Conservation (phyloP, 2,113 vertebrate species). For the Pangasianodon gigas region DNA sequence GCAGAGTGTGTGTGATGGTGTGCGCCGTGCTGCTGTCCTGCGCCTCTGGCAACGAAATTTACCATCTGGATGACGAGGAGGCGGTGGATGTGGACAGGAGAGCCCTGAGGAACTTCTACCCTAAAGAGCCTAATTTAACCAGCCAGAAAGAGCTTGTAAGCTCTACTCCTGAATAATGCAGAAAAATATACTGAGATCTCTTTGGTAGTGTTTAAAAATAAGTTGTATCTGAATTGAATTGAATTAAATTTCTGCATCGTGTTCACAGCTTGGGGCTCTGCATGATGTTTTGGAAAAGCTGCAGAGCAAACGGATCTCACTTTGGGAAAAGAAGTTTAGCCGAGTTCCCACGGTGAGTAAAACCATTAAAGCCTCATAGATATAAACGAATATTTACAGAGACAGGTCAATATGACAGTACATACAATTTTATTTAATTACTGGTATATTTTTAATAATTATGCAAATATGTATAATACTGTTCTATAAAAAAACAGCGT, state of each 20-base stretch:
- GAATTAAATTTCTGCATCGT: neutral
- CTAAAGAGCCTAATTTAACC: constrained; percentile 75
- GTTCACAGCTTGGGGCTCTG: constrained; percentile 74
- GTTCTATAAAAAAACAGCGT: neutral
- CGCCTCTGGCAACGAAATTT: constrained; percentile 56
- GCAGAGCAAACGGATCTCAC: constrained; percentile 73
- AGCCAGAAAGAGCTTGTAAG: constrained; percentile 81
- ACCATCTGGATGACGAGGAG: constrained; percentile 65
- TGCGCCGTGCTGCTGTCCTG: constrained; percentile 70
- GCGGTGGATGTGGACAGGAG: constrained; percentile 71
- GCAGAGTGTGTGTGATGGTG: constrained; percentile 65
- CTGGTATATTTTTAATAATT: neutral
- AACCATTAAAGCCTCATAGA: neutral
- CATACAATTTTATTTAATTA: neutral
- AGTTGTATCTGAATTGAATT: neutral
- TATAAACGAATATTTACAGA: neutral
- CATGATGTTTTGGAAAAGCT: constrained; percentile 79
- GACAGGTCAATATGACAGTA: neutral
- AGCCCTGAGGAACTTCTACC: constrained; percentile 78
- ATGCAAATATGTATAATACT: neutral
- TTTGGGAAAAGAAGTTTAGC: constrained; percentile 79
- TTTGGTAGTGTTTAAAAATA: neutral
- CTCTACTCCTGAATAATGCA: neutral
- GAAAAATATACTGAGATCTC: neutral
- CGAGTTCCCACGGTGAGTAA: constrained; percentile 77